Base-by-base conservation (phyloP, 2,888 invertebrate species). In the Deilephila elpenor region DNA sequence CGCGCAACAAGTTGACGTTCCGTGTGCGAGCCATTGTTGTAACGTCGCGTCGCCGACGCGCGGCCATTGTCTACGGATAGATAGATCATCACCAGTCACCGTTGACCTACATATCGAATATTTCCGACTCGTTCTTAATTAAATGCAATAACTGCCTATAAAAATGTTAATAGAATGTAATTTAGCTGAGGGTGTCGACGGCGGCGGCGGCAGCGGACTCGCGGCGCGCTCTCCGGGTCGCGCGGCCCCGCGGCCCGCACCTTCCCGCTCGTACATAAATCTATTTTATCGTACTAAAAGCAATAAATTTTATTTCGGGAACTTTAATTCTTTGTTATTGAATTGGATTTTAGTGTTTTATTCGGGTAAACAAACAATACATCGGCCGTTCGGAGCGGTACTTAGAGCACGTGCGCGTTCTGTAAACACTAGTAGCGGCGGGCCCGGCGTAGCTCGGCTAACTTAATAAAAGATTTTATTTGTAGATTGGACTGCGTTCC, bases 291-390 rank as follows among this genome's bases (percentile, higher is more conserved):
- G 94, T 93, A 91, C 91, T 87, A 83, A 87, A 84, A 88, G 94
- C 93, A 93, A 94, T 94, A 93, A 94, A 94, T 94, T 94, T 93
- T 94, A 94, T 94, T 94, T 94, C 91, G 91, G 94, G 94, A 94
- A 93, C 94, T 94, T 94, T 94, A 94, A 94, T 94, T 94, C 94
- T 94, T 94, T 94, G 94, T 94, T 94, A 94, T 94, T 93, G 94
- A 93, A 93, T 93, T 93, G 92, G 93, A 94, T 93, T 94, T 94
- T 94, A 94, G 94, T 94, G 94, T 94, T 94, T 93, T 94, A 94
- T 94, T 93, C 92, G 91, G 90, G 92, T 94, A 94, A 94, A 94
- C 94, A 94, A 94, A 94, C 94, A 93, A 92, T 92, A 91, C 89
- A 93, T 90, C 89, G 91, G 88, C 90, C 89, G 88, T 88, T 89